These are phyloP conservation scores for Cephus sareptanus DNA, from an alignment of 2,888 invertebrate genomes.

Conservation along the genomic window DNA sequence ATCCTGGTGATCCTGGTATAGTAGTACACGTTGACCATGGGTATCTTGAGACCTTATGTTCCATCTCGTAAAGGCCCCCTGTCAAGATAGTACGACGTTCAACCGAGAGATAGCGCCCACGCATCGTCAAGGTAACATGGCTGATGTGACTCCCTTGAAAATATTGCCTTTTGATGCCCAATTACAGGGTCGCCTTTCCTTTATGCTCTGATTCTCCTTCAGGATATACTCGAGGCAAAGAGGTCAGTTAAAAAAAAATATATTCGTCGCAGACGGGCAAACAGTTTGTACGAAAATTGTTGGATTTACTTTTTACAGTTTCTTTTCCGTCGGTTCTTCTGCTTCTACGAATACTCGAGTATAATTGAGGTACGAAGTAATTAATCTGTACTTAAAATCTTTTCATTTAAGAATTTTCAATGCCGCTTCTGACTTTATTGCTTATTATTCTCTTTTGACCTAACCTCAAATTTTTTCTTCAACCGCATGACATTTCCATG, in stretches of 20 bases:
- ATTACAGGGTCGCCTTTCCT: conserved; percentile 50
- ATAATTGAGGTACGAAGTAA: not conserved
- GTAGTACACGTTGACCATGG: not conserved
- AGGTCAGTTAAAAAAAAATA: not conserved
- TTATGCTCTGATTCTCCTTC: conserved; percentile 31
- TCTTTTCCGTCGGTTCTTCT: not conserved
- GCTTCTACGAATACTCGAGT: not conserved
- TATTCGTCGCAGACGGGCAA: not conserved
- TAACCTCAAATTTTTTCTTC: not conserved
- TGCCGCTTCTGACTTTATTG: not conserved
- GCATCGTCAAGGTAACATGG: not conserved
- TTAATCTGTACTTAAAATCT: not conserved
- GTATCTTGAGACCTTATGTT: not conserved
- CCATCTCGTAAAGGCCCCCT: conserved; percentile 26
- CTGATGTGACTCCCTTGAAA: conserved; percentile 24
- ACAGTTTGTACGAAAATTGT: not conserved
- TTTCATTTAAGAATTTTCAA: not conserved
- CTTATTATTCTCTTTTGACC: not conserved
- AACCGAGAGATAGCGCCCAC: conserved; percentile 28
- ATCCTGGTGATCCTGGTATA: conserved; percentile 36
- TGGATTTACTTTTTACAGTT: not conserved
- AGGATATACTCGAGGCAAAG: not conserved
- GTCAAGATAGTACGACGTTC: conserved; percentile 18
- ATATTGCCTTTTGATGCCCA: conserved; percentile 58
- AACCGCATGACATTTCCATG: not conserved